phyloP scores from a whole-genome alignment of 1,140 invertebrate species.

The Papilio helenus region DNA sequence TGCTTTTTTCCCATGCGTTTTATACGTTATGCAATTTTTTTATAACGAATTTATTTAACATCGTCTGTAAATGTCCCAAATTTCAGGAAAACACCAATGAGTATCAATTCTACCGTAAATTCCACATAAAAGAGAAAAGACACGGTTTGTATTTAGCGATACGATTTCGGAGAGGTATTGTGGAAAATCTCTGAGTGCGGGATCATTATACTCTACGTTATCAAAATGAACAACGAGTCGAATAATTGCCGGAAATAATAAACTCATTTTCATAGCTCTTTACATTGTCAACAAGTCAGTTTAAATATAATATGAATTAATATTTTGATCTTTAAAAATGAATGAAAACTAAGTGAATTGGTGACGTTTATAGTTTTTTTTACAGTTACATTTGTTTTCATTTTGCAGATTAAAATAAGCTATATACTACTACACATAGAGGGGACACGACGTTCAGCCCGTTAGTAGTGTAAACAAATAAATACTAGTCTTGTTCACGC shows the following conservation, averaged over 20 bases:
- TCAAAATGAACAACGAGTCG: neutral
- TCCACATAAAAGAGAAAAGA: conserved; percentile 3
- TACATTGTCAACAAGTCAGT: neutral
- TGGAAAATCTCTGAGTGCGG: neutral
- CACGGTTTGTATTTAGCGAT: conserved; percentile 1
- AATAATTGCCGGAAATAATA: neutral
- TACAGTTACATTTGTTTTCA: too few species aligned
- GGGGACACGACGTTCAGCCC: too few species aligned
- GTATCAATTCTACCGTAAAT: neutral
- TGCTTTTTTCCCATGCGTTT: neutral
- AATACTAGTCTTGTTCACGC: too few species aligned
- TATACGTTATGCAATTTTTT: neutral
- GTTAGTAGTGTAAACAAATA: too few species aligned
- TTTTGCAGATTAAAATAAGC: too few species aligned
- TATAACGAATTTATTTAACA: neutral
- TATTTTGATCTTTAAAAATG: too few species aligned
- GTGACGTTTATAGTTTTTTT: too few species aligned
- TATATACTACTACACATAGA: too few species aligned
- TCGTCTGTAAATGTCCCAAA: neutral
- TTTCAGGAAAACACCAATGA: neutral
- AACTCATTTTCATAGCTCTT: neutral
- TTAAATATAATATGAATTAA: too few species aligned
- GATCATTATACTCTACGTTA: neutral
- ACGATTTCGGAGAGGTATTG: neutral
- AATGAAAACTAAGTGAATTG: too few species aligned